Evolutionary conservation across 2,113 vertebrate genomes (phyloP).

Genomic region (Ctenomys sociabilis): DNA sequence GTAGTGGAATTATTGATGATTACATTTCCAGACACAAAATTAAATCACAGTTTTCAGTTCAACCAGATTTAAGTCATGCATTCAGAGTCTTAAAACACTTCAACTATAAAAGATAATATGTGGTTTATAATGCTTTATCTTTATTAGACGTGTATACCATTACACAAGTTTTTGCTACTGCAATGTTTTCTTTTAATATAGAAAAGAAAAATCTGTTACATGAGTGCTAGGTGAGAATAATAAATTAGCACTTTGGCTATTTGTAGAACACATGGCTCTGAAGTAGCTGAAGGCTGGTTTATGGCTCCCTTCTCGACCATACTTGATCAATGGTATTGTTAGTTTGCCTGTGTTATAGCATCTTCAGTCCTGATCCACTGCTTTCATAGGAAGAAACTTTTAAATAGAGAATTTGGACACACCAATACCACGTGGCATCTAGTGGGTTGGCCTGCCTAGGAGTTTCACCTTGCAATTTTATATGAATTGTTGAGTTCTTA

Average conservation of each 20-base stretch:
- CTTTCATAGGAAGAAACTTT: slow-evolving; percentile 33
- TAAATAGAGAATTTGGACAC: slow-evolving; percentile 57
- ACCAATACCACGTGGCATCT: background rate
- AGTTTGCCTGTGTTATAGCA: background rate
- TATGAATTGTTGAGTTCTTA: background rate
- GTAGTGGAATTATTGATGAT: slow-evolving; percentile 57
- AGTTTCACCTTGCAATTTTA: slow-evolving; percentile 46
- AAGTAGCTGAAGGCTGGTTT: slow-evolving; percentile 51
- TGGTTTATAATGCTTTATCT: slow-evolving; percentile 47
- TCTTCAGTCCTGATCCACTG: background rate
- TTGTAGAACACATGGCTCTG: slow-evolving; percentile 57
- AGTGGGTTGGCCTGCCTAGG: background rate
- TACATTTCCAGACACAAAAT: slow-evolving; percentile 48
- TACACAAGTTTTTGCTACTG: slow-evolving; percentile 49
- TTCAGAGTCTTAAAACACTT: slow-evolving; percentile 58
- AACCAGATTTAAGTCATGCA: slow-evolving; percentile 41
- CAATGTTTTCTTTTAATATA: slow-evolving; percentile 69
- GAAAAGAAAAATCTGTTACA: slow-evolving; percentile 63
- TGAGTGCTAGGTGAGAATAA: slow-evolving; percentile 58
- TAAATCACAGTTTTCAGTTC: slow-evolving; percentile 47
- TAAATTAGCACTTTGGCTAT: slow-evolving; percentile 58
- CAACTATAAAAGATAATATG: slow-evolving; percentile 41
- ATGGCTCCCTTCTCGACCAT: slow-evolving; percentile 16
- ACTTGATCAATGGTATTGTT: slow-evolving; percentile 26
- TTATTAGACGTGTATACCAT: slow-evolving; percentile 42